A percentile compares a stretch with the other conserved stretches of the same genome.
phyloP scores from a whole-genome alignment of 2,888 invertebrate species.

The Hedya salicella region DNA sequence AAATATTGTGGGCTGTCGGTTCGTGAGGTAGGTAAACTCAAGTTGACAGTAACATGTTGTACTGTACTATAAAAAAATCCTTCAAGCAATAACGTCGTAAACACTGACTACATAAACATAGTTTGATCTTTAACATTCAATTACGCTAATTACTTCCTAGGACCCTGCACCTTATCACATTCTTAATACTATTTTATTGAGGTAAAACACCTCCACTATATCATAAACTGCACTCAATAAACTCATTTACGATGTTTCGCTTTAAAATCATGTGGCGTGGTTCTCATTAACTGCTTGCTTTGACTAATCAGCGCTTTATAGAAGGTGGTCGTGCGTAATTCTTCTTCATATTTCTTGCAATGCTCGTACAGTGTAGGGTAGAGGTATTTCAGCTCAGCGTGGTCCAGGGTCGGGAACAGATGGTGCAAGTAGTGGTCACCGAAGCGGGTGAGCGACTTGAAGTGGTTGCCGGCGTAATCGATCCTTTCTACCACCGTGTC shows the following conservation, averaged over 20 bases:
- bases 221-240: not conserved
- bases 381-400: conserved; percentile 87
- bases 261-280: conserved; percentile 66
- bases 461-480: conserved; percentile 87
- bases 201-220: not conserved
- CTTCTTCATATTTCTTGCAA: conserved; percentile 86
- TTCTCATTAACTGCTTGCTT: conserved; percentile 79
- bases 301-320: conserved; percentile 88
- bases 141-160: not conserved
- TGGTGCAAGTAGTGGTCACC: conserved; percentile 93
- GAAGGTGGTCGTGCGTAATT: conserved; percentile 79
- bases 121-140: not conserved
- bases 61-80: no score
- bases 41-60: no score
- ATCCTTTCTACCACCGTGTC: conserved; percentile 90
- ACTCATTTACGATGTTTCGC: conserved; percentile 48
- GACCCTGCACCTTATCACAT: not conserved
- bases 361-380: conserved; percentile 87
- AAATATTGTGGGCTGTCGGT: no score
- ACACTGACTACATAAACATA: not conserved
- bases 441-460: conserved; percentile 89
- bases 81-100: no score
- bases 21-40: no score
- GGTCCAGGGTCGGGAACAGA: conserved; percentile 92
- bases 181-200: not conserved